Base-by-base conservation (phyloP, 1,140 invertebrate genomes). In the Pogonomyrmex californicus region DNA sequence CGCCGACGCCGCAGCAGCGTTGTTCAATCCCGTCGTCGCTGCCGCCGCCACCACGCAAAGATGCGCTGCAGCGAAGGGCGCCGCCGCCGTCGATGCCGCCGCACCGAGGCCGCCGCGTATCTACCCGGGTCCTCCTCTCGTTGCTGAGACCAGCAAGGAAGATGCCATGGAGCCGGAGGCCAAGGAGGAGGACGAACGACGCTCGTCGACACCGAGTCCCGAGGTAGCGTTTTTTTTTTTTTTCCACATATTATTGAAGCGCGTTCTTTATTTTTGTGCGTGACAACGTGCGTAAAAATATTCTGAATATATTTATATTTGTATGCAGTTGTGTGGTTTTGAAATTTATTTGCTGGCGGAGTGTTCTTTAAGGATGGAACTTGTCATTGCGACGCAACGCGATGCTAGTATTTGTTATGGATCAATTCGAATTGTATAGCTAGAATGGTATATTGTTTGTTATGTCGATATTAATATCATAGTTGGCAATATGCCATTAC, bases 151-250 rank as follows among this genome's bases (percentile, higher is more conserved):
- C 58, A 85, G 63, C 58, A 91, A 92, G 85, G 91, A 94, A 87
- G 90, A 94, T 92, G 93, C 90, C 49, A 94, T 94, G 94, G 94
- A 95, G 85, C 85, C 89, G 56, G 92, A 94, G 62, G 79, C 88
- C 62, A 94, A 93, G 71, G 93, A 93, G 71, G 94, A 95, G 89
- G 92, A 94, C 73, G 92, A 93, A 41, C 91, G 86, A 41, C 92
- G 92, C 75, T 94, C 92, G 82, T 88, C 89, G 82, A 92, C 91
- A n/a, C 91, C 93, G 9, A 94, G 92, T 86, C 92, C 93, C 4
- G 93, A 95, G 88, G 94, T 95, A 86, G 81, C 12, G 12, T 49
- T 30, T 30, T 49, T 10, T 41, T 17, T 14, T 10, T n/a, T 9
- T 23, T 41, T 33, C 4, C 23, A 1, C 0, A 3, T 54, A 4